Evolutionary conservation across 2,797 vertebrate genomes (phyloP), one percentile per base, ranked within the genome.

Genomic region (Microcaecilia unicolor): DNA sequence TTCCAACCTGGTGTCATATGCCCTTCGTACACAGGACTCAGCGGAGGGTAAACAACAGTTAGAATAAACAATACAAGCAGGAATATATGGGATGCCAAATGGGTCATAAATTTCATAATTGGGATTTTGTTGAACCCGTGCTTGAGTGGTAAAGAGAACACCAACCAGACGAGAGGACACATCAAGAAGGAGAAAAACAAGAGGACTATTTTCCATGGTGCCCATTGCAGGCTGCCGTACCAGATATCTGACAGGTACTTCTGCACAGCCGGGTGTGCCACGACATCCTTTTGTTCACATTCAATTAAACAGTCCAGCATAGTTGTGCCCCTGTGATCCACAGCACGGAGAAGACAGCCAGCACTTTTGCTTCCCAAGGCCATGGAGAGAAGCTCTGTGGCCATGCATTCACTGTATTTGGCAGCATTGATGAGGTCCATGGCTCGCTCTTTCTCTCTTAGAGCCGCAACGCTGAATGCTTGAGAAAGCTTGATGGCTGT

Each of bases 51-150:
- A 22, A 67, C 69, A 3, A 71, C 55, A 15, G 61, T 74, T 17
- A 72, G 25, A 32, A 74, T 66, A 39, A 76, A 72, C 17, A 76
- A 41, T 10, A 55, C 21, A 26, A 76, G 33, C 17, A 74, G 54
- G 36, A 72, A 71, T 37, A 74, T 30, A 26, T 74, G 73, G 15
- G 71, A 76, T 14, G 68, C 73, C 55, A 76, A 54, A 23, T 76
- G 62, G 39, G 59, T 69, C 67, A 71, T 70, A 40, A 74, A 74
- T 50, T 76, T 76, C 31, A 74, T 39, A 18, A 76, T 67, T 6
- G 73, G 73, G 32, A 68, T 58, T 17, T 46, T 64, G 41, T 53
- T 58, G 37, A 66, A 66, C 25, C 47, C 56, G 53, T 71, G 65
- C 28, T 41, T 58, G 14, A 70, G 50, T 4, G 71, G 73, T 41